Percentiles rank a stretch among this genome's conserved stretches.
These are phyloP conservation scores for Chamaetylas fuelleborni DNA, from an alignment of 2,113 vertebrate genomes.

Conservation along the genomic window DNA sequence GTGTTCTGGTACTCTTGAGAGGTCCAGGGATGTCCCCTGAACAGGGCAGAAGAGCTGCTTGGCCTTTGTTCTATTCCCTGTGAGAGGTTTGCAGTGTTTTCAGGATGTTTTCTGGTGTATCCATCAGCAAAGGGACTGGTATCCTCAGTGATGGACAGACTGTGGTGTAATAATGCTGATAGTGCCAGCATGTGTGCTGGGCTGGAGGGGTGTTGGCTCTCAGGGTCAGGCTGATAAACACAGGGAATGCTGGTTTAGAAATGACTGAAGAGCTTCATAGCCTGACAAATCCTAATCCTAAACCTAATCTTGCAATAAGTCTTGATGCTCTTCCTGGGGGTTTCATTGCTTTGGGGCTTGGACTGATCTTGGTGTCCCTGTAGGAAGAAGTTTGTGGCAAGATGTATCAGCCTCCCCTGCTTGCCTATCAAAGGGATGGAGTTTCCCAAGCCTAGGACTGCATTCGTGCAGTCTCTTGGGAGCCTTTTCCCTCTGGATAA, in stretches of 20 bases:
- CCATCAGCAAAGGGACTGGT: neutral
- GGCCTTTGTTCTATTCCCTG: neutral
- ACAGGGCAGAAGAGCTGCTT: neutral
- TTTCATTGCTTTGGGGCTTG: neutral
- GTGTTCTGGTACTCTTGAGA: neutral
- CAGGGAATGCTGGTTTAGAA: neutral
- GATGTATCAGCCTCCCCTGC: neutral
- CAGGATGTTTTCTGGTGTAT: neutral
- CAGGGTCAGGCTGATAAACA: neutral
- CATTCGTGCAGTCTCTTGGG: neutral
- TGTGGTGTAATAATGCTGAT: fast-evolving
- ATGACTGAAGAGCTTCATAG: neutral
- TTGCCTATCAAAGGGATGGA: fast-evolving
- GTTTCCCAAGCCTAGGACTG: neutral
- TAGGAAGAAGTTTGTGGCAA: neutral
- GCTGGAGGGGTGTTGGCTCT: neutral
- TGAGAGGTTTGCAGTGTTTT: neutral
- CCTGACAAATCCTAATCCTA: neutral
- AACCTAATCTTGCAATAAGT: neutral
- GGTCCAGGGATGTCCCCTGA: neutral
- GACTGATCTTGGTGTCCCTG: neutral
- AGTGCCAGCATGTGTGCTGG: fast-evolving
- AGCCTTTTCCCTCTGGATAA: neutral
- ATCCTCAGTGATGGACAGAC: neutral
- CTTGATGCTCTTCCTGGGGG: neutral